Percentiles rank a stretch among this genome's conserved stretches.
Evolutionary conservation across 2,797 vertebrate genomes (phyloP).

Genomic region (Peromyscus aztecus): DNA sequence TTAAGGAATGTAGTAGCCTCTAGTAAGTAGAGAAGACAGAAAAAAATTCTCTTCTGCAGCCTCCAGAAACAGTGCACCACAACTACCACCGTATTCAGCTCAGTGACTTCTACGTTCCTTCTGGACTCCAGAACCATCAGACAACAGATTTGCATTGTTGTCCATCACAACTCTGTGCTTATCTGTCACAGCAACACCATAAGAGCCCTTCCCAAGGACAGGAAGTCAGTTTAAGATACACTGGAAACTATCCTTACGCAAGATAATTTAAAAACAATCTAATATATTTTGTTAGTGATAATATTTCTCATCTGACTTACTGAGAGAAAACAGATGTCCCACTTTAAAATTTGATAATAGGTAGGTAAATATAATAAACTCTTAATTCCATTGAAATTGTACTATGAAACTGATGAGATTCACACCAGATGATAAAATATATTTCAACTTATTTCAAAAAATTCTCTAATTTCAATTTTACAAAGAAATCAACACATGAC

Average conservation of each 20-base stretch:
- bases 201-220: neutral
- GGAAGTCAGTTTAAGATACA: neutral
- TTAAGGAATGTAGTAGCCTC: neutral
- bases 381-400: neutral
- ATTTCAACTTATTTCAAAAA: slow-evolving; percentile 17
- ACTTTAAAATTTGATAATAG: neutral
- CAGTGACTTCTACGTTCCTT: neutral
- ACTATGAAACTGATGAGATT: neutral
- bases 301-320: neutral
- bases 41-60: neutral
- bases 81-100: neutral
- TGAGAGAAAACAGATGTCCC: neutral
- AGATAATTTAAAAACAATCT: neutral
- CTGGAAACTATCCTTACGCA: slow-evolving; percentile 4
- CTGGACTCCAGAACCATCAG: neutral
- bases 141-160: neutral
- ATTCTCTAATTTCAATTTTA: neutral
- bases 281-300: neutral
- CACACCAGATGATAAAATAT: neutral
- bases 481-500: neutral
- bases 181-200: neutral
- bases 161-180: neutral
- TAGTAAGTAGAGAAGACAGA: neutral
- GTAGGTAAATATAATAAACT: neutral
- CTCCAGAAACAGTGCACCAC: neutral